Evolutionary conservation across 1,140 invertebrate species (phyloP), one percentile per base, ranked within the genome.

Genomic region (Mactra quadrangularis): DNA sequence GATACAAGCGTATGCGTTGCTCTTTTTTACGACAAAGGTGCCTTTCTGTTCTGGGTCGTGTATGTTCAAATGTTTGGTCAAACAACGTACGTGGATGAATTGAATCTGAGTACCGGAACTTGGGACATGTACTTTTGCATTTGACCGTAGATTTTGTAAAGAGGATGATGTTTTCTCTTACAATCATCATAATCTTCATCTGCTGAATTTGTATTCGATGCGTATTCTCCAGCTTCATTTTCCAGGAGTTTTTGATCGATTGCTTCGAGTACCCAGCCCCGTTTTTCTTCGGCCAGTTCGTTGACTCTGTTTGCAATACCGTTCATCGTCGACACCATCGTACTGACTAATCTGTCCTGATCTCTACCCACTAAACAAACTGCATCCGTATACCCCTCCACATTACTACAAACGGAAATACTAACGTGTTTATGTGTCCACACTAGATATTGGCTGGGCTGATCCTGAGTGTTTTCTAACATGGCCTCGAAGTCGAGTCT

Each of bases 1-100:
- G n/a, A n/a, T n/a, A n/a, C n/a, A n/a, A n/a, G n/a, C n/a, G n/a
- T 77, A 84, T 19, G 68, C 45, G 25, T 84, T 84, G 60, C 62
- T 62, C 31, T 75, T 66, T 41, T 77, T 79, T 13, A 84, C 71
- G 3, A 68, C 47, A 31, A 82, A 82, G 15, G n/a, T 19, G 1
- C 29, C 31, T 70, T 33, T 27, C 11, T 22, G 22, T 13, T 52
- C 38, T n/a, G 33, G 9, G 15, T 52, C 29, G 35, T 82, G 79
- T 41, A 74, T 33, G 3, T n/a, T n/a, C n/a, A n/a, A n/a, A n/a
- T n/a, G n/a, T n/a, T n/a, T n/a, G n/a, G n/a, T n/a, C n/a, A n/a
- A 50, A 25, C 22, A 77, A 19, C 75, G 52, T 74, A 75, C 33
- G 55, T 72, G 45, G 76, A 50, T 0, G 68, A 81, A 66, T 81